Evolutionary conservation across 2,888 invertebrate species (phyloP).

Genomic region (Drosophila vallismaia): DNA sequence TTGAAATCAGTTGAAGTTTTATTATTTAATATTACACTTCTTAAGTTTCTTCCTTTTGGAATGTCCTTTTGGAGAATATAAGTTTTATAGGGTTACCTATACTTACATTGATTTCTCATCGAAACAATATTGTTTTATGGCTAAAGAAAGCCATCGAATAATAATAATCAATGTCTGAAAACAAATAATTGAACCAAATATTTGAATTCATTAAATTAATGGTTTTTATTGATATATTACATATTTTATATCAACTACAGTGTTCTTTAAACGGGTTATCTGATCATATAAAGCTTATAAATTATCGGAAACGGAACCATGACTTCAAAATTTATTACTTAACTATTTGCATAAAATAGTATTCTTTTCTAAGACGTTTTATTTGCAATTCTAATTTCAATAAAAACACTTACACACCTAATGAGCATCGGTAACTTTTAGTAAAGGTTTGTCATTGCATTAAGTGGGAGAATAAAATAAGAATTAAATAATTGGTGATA

Average conservation of each 20-base stretch:
- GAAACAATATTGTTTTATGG: too few species aligned
- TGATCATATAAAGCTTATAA: not conserved
- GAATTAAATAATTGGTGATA: constrained; percentile 5
- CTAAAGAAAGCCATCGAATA: too few species aligned
- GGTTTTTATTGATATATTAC: not conserved
- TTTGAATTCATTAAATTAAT: too few species aligned
- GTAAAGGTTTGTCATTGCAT: not conserved
- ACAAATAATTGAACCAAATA: too few species aligned
- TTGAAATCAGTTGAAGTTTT: not conserved
- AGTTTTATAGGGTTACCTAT: too few species aligned
- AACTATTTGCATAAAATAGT: not conserved
- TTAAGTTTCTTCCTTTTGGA: too few species aligned
- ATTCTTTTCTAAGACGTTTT: not conserved
- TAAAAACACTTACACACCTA: not conserved
- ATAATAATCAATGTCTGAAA: too few species aligned
- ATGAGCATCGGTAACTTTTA: not conserved
- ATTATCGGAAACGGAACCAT: not conserved
- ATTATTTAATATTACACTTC: not conserved
- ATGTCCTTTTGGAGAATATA: too few species aligned
- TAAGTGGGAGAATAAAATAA: constrained; percentile 15
- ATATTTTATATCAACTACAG: too few species aligned
- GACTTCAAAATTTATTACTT: not conserved
- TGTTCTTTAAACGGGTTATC: not conserved
- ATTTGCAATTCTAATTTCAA: constrained; percentile 14
- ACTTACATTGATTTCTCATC: too few species aligned